Percentiles rank a stretch among this genome's conserved stretches.
Conservation (phyloP, 2,113 vertebrate species). For the Microcebus murinus region DNA sequence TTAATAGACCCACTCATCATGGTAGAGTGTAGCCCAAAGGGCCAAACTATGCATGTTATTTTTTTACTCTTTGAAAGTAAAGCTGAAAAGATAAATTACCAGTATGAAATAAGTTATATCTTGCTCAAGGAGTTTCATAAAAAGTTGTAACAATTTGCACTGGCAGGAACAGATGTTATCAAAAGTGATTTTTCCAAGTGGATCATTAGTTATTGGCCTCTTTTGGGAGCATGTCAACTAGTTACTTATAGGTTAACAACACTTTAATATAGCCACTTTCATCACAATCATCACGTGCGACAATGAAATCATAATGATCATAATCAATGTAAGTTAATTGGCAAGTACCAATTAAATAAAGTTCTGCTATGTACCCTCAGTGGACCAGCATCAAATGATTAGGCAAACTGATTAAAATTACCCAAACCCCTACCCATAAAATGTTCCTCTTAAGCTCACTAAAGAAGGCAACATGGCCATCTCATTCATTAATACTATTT, state of each 20-base stretch:
- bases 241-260: not conserved
- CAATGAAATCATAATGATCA: not conserved
- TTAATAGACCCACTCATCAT: not conserved
- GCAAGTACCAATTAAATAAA: not conserved
- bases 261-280: not conserved
- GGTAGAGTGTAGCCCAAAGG: not conserved
- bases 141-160: not conserved
- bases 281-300: not conserved
- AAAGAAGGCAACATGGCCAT: not conserved
- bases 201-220: not conserved
- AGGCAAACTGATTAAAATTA: not conserved
- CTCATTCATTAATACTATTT: not conserved
- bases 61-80: constrained; percentile 37
- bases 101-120: not conserved
- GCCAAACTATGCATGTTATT: not conserved
- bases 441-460: not conserved
- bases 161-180: not conserved
- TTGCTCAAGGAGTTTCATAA: constrained; percentile 36
- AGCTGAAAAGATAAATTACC: not conserved
- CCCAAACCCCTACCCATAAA: not conserved
- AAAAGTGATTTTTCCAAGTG: not conserved
- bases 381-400: not conserved
- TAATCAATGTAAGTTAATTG: not conserved
- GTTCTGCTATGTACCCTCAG: not conserved
- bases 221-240: not conserved